A percentile compares a stretch with the other conserved stretches of the same genome.
phyloP scores from a whole-genome alignment of 2,113 vertebrate genomes.

The Megaceryle torquata region DNA sequence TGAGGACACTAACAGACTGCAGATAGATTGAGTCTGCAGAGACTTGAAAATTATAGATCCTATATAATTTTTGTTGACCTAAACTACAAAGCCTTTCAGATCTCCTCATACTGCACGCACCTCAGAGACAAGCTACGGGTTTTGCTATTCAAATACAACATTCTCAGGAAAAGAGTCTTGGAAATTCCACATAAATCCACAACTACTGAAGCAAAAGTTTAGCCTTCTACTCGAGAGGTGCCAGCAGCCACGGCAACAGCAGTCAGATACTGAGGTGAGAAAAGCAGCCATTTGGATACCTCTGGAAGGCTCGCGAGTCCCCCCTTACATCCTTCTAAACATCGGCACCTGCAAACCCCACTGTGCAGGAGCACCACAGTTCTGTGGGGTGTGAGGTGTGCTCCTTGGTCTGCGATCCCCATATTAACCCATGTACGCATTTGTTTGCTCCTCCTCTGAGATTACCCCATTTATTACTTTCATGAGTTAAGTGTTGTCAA shows the following conservation, averaged over 20 bases:
- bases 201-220: fast-evolving
- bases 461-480: fast-evolving
- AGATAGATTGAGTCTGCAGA: not conserved
- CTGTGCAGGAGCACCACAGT: no score
- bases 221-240: not conserved
- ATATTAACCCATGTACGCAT: fast-evolving
- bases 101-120: not conserved
- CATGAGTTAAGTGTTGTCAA: not conserved
- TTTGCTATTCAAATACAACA: not conserved
- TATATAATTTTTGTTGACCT: not conserved
- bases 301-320: not conserved
- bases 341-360: not conserved
- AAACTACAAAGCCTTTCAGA: not conserved
- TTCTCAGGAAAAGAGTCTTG: not conserved
- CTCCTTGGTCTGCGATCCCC: not conserved
- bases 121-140: not conserved
- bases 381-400: fast-evolving
- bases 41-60: not conserved
- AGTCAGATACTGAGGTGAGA: not conserved
- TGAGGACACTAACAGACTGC: not conserved
- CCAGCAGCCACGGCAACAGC: not conserved
- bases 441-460: fast-evolving
- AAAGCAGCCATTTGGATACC: not conserved
- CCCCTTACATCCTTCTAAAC: not conserved
- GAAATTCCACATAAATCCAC: not conserved